phyloP scores from a whole-genome alignment of 2,888 invertebrate species.

The Aspidiotus rigidus region DNA sequence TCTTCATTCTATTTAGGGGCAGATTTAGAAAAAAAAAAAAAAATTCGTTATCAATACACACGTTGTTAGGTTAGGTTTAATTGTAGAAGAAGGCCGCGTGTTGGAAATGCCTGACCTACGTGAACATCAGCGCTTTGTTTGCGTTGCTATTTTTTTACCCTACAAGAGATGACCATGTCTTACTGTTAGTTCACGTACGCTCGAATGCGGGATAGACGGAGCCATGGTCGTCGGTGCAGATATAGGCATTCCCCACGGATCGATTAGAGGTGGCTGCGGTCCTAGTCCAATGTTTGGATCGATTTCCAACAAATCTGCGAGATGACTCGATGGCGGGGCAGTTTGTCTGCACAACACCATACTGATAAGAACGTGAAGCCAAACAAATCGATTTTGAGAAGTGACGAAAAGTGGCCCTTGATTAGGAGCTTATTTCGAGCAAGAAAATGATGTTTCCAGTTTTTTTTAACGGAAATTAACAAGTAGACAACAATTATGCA shows the following conservation, averaged over 20 bases:
- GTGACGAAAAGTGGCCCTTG: too few species aligned
- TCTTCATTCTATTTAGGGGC: too few species aligned
- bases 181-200: conserved; percentile 1
- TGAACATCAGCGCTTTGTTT: background rate
- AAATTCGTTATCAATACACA: too few species aligned
- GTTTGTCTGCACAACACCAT: background rate
- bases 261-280: conserved; percentile 48
- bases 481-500: too few species aligned
- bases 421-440: too few species aligned
- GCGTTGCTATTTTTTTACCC: background rate
- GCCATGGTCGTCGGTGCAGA: conserved; percentile 26
- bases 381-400: too few species aligned
- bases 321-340: conserved; percentile 49
- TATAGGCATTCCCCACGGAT: conserved; percentile 65
- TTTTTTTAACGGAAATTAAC: too few species aligned
- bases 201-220: conserved; percentile 17
- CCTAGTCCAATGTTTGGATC: conserved; percentile 44
- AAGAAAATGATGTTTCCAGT: too few species aligned
- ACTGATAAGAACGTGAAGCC: background rate
- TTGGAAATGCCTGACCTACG: background rate
- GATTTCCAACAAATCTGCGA: conserved; percentile 76
- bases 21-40: too few species aligned
- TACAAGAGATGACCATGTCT: background rate
- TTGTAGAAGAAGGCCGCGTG: conserved; percentile 26
- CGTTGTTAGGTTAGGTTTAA: conserved; percentile 39